Percentiles rank a stretch among this genome's conserved stretches.
These are phyloP conservation scores for Hassar affinis DNA, from an alignment of 2,113 vertebrate species.

Conservation along the genomic window DNA sequence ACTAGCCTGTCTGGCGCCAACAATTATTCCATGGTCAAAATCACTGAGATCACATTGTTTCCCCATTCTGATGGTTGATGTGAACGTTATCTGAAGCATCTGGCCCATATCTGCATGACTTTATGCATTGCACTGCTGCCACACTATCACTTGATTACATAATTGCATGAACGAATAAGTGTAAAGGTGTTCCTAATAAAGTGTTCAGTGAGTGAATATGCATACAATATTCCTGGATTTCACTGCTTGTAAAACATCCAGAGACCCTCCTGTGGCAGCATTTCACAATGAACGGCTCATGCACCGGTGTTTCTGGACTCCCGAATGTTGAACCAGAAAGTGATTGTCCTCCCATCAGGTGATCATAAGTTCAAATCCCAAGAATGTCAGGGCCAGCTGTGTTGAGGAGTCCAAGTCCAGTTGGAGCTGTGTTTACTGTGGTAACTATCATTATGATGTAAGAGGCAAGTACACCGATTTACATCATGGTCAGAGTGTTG, in stretches of 20 bases:
- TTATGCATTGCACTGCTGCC: too few species aligned
- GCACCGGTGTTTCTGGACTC: background rate
- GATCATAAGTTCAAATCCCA: background rate
- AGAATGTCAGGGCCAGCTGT: background rate
- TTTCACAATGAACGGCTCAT: background rate
- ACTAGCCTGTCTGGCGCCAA: too few species aligned
- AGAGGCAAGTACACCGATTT: background rate
- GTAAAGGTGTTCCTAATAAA: too few species aligned
- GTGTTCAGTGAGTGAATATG: too few species aligned
- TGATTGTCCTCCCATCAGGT: background rate
- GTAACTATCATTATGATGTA: background rate
- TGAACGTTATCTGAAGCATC: too few species aligned
- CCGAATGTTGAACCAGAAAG: background rate
- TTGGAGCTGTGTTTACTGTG: too few species aligned
- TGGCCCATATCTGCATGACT: too few species aligned
- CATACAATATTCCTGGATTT: background rate
- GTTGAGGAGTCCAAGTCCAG: background rate
- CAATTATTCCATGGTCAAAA: too few species aligned
- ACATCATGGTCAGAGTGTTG: background rate
- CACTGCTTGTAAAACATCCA: background rate
- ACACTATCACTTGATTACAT: too few species aligned
- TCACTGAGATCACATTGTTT: too few species aligned
- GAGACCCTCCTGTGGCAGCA: background rate
- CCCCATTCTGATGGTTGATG: too few species aligned
- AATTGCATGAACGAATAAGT: too few species aligned